Base-by-base conservation (phyloP, 2,113 vertebrate genomes). In the Gymnarchus niloticus region DNA sequence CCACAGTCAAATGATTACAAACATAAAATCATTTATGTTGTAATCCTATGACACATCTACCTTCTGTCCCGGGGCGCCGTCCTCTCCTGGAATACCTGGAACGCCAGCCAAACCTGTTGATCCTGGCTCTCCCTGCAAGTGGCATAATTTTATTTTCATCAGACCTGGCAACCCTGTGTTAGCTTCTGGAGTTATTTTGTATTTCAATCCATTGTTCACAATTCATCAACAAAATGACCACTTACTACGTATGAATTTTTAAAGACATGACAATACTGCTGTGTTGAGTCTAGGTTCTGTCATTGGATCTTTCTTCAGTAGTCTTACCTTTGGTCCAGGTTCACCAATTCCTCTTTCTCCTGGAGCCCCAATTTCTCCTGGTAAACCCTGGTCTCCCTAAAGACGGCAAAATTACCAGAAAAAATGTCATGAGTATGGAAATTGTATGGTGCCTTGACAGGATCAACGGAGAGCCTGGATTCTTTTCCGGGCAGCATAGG, bases 31-130 rank as follows among this genome's bases (percentile, higher is more conserved):
- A 17, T 17, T 69, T 17, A 65, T 28, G 28, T 65, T 65, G 37
- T 37, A 69, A 69, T 33, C 61, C 61, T 69, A 37, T 73, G 65
- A 73, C 33, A 73, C 28, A 41, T 14, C 65, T 91, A 95, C 95
- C 95, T 97, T 97, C 91, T 96, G 95, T 84, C 95, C 96, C 80
- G 95, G 95, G 51, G 92, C 94, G 56, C 95, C 97, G 83, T 97
- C 96, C 88, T 97, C 95, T 90, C 96, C 95, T 69, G 96, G 95
- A 90, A 97, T 94, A 87, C 95, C 96, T 83, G 94, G 96, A 59
- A 96, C 89, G 23, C 96, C 96, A 84, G 92, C 92, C 21, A 96
- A 84, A 86, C 96, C 96, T 89, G 93, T 86, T 85, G 92, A 82
- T 81, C 96, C 95, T 87, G 95, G 95, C 37, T 96, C 96, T 88